Evolutionary conservation across 2,888 invertebrate genomes (phyloP).

Genomic region (Antheraea assamensis): DNA sequence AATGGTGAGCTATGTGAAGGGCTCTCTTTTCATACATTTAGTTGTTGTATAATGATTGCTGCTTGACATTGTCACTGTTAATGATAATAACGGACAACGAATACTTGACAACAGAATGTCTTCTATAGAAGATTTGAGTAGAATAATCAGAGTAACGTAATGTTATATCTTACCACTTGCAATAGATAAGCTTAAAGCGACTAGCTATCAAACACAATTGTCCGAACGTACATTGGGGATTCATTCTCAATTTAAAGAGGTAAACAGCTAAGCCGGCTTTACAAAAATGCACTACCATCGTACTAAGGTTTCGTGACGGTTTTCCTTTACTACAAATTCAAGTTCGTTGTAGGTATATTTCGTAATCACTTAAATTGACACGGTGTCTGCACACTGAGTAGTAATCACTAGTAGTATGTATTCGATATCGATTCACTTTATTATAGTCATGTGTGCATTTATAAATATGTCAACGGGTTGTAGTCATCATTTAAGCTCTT

Average conservation of each 20-base stretch:
- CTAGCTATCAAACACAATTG: background rate
- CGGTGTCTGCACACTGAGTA: background rate
- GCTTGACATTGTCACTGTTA: too few relatives aligned
- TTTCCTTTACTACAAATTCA: background rate
- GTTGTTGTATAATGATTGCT: too few relatives aligned
- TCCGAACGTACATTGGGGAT: background rate
- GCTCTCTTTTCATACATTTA: too few relatives aligned
- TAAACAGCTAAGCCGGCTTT: background rate
- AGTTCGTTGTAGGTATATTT: background rate
- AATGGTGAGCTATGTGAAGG: too few relatives aligned
- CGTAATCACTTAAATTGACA: background rate
- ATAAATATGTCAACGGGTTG: background rate
- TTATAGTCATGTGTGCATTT: background rate
- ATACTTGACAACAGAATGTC: too few relatives aligned
- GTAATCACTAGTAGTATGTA: background rate
- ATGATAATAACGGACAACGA: too few relatives aligned
- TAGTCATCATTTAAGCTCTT: background rate
- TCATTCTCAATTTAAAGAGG: too few relatives aligned
- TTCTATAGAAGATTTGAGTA: too few relatives aligned
- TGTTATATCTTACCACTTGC: too few relatives aligned
- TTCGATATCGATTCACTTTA: background rate
- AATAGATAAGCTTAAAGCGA: too few relatives aligned
- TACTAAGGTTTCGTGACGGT: background rate
- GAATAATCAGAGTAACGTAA: too few relatives aligned
- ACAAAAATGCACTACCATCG: background rate